phyloP scores from a whole-genome alignment of 2,797 vertebrate genomes.

The Arrhamphus sclerolepis region DNA sequence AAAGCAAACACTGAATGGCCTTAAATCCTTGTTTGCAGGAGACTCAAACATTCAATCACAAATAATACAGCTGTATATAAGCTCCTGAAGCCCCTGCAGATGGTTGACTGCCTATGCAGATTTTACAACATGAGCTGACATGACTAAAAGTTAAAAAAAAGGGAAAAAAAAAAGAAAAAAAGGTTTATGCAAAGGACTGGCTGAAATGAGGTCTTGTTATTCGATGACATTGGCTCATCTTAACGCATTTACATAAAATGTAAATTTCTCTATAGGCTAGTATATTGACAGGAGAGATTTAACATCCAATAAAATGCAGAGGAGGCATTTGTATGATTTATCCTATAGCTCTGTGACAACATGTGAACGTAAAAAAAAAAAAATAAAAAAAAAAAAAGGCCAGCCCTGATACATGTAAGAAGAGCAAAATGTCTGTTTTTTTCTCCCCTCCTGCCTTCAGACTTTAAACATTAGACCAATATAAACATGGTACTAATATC shows the following conservation, averaged over 20 bases:
- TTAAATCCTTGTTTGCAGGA: slow-evolving; percentile 56
- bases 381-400: slow-evolving; percentile 17
- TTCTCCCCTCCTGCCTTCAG: not conserved
- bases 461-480: not conserved
- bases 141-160: slow-evolving; percentile 25
- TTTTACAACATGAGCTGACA: slow-evolving; percentile 64
- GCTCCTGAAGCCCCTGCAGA: slow-evolving; percentile 55
- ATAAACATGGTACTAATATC: not conserved
- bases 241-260: slow-evolving; percentile 29
- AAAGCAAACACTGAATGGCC: slow-evolving; percentile 58
- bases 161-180: slow-evolving; percentile 1
- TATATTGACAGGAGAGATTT: slow-evolving; percentile 11
- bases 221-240: slow-evolving; percentile 33
- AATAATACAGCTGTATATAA: slow-evolving; percentile 69
- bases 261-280: slow-evolving; percentile 15
- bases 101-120: slow-evolving; percentile 65
- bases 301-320: slow-evolving; percentile 25
- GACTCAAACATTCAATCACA: slow-evolving; percentile 66
- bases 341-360: slow-evolving; percentile 31
- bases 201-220: slow-evolving; percentile 32
- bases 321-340: slow-evolving; percentile 34
- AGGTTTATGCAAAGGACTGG: slow-evolving; percentile 26
- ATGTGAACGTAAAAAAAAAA: slow-evolving; percentile 22
- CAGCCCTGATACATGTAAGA: not conserved
- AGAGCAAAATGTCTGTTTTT: not conserved